Percentiles rank a stretch among this genome's conserved stretches.
Conservation (phyloP, 2,797 vertebrate species). For the Atherinosoma microstoma region DNA sequence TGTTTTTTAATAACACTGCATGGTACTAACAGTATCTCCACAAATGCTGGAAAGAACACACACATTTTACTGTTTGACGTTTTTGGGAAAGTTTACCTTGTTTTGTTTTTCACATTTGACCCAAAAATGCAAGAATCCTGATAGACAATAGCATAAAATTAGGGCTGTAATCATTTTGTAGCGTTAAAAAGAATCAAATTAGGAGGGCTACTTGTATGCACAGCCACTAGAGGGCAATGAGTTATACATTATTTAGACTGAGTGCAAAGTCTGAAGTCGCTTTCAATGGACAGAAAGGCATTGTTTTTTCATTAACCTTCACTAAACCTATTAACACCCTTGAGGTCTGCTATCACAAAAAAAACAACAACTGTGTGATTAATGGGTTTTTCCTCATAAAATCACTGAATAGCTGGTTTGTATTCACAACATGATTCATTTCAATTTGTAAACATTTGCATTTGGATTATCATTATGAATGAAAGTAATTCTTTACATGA, state of each 20-base stretch:
- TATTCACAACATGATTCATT: conserved; percentile 1
- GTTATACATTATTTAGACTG: not conserved
- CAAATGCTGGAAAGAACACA: not conserved
- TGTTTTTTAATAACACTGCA: not conserved
- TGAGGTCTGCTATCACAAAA: not conserved
- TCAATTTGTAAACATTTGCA: conserved; percentile 12
- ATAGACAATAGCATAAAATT: conserved; percentile 3
- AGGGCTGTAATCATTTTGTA: conserved; percentile 10
- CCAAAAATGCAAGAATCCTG: conserved; percentile 15
- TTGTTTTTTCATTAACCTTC: not conserved
- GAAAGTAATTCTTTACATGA: not conserved
- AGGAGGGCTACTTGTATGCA: not conserved
- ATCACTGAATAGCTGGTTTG: not conserved
- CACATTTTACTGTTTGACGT: not conserved
- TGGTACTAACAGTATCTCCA: not conserved
- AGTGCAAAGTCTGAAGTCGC: not conserved
- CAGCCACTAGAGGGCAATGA: conserved; percentile 58
- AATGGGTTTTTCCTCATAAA: conserved; percentile 11
- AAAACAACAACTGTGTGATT: conserved; percentile 3
- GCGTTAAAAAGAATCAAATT: not conserved
- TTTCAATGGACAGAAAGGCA: not conserved
- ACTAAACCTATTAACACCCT: not conserved
- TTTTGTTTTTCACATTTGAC: conserved; percentile 7
- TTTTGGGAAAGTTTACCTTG: conserved; percentile 6
- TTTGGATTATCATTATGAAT: not conserved